phyloP scores from a whole-genome alignment of 2,888 invertebrate genomes.

The Heteromurus nitidus region DNA sequence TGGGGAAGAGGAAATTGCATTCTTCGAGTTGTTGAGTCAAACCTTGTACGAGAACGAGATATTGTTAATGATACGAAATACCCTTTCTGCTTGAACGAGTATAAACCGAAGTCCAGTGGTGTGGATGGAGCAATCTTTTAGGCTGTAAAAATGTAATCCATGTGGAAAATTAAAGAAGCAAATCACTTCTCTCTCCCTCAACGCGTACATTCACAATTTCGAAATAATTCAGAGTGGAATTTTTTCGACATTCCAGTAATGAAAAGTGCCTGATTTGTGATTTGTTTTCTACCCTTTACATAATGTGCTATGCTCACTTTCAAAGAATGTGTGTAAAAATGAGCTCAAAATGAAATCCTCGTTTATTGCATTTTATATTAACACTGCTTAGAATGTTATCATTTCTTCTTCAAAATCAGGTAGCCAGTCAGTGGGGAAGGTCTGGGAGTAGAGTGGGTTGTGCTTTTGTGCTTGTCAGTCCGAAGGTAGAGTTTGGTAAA shows the following conservation, averaged over 20 bases:
- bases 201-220: neutral
- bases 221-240: neutral
- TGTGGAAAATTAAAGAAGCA: conserved; percentile 32
- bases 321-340: neutral
- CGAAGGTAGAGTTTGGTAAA: no score
- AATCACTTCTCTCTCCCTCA: conserved; percentile 4
- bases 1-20: conserved; percentile 36
- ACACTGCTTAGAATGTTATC: no score
- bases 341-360: no score
- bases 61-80: no score
- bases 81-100: neutral
- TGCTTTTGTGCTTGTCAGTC: no score
- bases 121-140: neutral
- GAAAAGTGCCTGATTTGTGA: neutral
- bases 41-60: no score
- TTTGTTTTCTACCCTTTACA: neutral
- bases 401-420: no score
- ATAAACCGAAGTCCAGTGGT: no score
- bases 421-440: no score
- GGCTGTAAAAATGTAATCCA: neutral
- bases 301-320: neutral
- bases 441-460: no score
- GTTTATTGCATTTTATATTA: no score
- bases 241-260: neutral
- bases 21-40: no score